Conservation (phyloP, 2,113 vertebrate species). For the Eurystomus gularis region DNA sequence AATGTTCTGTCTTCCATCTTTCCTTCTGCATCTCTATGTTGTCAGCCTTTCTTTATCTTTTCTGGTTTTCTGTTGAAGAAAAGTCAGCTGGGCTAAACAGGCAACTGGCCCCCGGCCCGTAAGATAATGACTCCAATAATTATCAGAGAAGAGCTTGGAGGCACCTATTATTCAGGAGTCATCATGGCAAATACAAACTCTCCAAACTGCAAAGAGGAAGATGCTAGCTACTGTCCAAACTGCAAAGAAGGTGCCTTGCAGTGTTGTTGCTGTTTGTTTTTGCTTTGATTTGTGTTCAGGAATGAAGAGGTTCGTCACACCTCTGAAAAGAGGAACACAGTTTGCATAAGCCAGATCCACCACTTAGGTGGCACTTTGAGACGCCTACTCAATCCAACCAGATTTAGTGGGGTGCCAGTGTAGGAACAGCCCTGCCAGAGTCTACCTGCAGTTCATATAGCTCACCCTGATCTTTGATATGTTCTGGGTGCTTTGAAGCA, state of each 20-base stretch:
- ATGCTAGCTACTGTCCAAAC: background rate
- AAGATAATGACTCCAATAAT: background rate
- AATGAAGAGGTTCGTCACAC: background rate
- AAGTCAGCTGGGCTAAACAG: background rate
- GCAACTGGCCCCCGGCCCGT: background rate
- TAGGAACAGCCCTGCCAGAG: background rate
- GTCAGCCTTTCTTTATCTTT: background rate
- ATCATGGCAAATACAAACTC: background rate
- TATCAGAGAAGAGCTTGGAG: background rate
- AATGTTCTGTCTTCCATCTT: background rate
- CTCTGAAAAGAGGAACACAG: slow-evolving; percentile 6
- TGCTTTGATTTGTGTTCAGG: background rate
- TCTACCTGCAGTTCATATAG: background rate
- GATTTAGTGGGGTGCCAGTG: background rate
- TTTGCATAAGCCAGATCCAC: background rate
- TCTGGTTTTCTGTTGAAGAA: background rate
- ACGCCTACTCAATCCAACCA: background rate
- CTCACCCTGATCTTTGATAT: background rate
- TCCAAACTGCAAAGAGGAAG: background rate
- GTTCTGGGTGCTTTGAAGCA: background rate
- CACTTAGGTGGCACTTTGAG: background rate
- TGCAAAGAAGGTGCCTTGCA: background rate
- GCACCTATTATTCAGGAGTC: background rate
- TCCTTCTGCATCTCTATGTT: background rate
- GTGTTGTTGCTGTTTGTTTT: background rate